Conservation (phyloP, 1,140 invertebrate species). For the Cyclina sinensis region DNA sequence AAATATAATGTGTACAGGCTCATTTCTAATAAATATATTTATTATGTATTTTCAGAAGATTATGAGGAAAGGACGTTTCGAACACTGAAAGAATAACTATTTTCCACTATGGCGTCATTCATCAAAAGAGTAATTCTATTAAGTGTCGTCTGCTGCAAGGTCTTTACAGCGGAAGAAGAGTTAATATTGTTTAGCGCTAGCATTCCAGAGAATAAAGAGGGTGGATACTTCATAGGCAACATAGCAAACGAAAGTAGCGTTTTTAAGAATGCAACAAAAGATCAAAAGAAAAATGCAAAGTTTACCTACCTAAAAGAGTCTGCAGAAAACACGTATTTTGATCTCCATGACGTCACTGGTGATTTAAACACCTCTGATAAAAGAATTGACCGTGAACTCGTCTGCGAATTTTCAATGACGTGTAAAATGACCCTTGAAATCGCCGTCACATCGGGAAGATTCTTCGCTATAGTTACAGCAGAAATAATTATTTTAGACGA, state of each 20-base stretch:
- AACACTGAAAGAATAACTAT: background rate
- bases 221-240: constrained; percentile 55
- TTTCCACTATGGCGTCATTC: background rate
- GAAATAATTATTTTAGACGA: constrained; percentile 58
- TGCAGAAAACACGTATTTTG: constrained; percentile 27
- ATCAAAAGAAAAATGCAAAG: background rate
- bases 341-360: constrained; percentile 16
- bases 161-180: background rate
- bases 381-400: constrained; percentile 75
- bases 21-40: background rate
- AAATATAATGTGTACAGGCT: too few species aligned
- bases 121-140: background rate
- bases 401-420: constrained; percentile 71
- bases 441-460: constrained; percentile 66
- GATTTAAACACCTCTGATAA: constrained; percentile 52
- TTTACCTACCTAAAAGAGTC: constrained; percentile 16
- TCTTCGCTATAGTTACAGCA: constrained; percentile 51
- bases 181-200: constrained; percentile 3
- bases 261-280: constrained; percentile 3
- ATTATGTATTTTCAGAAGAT: constrained; percentile 1
- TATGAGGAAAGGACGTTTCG: background rate
- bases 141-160: background rate
- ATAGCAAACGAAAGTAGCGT: constrained; percentile 30
- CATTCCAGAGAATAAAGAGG: constrained; percentile 33
- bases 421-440: constrained; percentile 76